Evolutionary conservation across 2,113 vertebrate species (phyloP).

Genomic region (Menura novaehollandiae): DNA sequence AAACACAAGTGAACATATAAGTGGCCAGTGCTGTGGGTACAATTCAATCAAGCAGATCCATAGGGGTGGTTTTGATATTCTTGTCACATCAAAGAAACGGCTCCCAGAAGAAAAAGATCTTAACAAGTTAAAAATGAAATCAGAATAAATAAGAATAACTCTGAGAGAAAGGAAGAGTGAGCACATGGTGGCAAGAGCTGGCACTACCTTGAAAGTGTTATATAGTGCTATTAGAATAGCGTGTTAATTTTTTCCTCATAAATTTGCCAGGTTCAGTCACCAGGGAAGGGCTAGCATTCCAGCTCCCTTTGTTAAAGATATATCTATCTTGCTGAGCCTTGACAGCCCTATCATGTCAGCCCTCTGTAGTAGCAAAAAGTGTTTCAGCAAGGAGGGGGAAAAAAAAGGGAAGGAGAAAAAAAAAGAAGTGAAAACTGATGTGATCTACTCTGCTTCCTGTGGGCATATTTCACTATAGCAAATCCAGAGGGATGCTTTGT

Average conservation of each 20-base stretch:
- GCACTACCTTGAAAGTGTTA: background rate
- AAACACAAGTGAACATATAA: background rate
- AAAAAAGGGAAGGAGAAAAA: background rate
- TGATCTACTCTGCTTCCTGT: conserved; percentile 64
- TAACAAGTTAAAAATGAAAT: conserved; percentile 19
- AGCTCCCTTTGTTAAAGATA: conserved; percentile 64
- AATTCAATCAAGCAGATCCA: conserved; percentile 15
- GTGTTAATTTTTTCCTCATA: conserved; percentile 53
- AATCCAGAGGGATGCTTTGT: conserved; percentile 63
- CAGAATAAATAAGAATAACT: background rate
- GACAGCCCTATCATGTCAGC: conserved; percentile 71
- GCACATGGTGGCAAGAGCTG: background rate
- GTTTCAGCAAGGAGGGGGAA: conserved; percentile 42
- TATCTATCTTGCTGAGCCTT: conserved; percentile 65
- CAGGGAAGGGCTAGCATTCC: conserved; percentile 28
- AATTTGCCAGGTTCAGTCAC: conserved; percentile 40
- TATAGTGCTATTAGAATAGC: background rate
- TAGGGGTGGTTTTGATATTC: conserved; percentile 16
- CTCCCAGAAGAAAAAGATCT: background rate
- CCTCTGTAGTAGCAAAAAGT: conserved; percentile 62
- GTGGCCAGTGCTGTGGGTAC: background rate
- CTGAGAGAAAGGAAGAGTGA: background rate
- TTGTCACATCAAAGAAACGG: conserved; percentile 39
- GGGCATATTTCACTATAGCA: conserved; percentile 60
- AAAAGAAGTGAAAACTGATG: conserved; percentile 61